phyloP scores from a whole-genome alignment of 2,888 invertebrate species.

The Sinopyrophorus schimmeli region DNA sequence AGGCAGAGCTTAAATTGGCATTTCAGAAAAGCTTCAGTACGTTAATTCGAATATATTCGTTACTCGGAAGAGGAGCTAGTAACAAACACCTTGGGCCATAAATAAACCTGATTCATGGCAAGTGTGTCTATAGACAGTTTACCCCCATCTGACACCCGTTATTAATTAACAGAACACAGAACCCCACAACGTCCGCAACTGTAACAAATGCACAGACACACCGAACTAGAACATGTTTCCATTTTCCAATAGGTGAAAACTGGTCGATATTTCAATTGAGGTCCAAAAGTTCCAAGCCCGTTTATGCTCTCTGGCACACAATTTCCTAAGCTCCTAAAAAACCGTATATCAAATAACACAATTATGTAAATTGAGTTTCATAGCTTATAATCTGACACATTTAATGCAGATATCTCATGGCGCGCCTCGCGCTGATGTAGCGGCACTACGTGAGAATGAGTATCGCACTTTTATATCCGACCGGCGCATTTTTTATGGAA shows the following conservation, averaged over 20 bases:
- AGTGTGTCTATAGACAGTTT: slow-evolving; percentile 45
- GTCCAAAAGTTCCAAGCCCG: slow-evolving; percentile 20
- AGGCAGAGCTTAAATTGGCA: slow-evolving; percentile 20
- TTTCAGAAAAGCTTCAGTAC: slow-evolving; percentile 21
- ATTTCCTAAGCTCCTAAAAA: slow-evolving; percentile 36
- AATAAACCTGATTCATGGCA: slow-evolving; percentile 50
- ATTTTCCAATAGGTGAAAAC: slow-evolving; percentile 30
- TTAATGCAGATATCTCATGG: slow-evolving; percentile 47
- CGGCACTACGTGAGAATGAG: slow-evolving; percentile 43
- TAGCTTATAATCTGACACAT: slow-evolving; percentile 51
- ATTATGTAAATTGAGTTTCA: slow-evolving; percentile 49
- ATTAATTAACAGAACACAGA: slow-evolving; percentile 49
- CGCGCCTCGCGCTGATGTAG: slow-evolving; percentile 39
- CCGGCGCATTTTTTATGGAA: slow-evolving; percentile 46
- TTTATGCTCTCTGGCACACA: slow-evolving; percentile 25
- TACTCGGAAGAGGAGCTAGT: slow-evolving; percentile 27
- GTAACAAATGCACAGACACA: slow-evolving; percentile 41
- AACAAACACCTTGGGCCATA: slow-evolving; percentile 44
- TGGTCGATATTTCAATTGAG: slow-evolving; percentile 34
- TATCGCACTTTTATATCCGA: slow-evolving; percentile 37
- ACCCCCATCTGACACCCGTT: slow-evolving; percentile 46
- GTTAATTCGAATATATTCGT: slow-evolving; percentile 26
- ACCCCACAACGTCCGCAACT: slow-evolving; percentile 37
- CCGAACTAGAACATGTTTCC: slow-evolving; percentile 38
- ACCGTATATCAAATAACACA: slow-evolving; percentile 39